Percentiles rank a stretch among this genome's conserved stretches.
Conservation (phyloP, 2,113 vertebrate species). For the Dinomys branickii region DNA sequence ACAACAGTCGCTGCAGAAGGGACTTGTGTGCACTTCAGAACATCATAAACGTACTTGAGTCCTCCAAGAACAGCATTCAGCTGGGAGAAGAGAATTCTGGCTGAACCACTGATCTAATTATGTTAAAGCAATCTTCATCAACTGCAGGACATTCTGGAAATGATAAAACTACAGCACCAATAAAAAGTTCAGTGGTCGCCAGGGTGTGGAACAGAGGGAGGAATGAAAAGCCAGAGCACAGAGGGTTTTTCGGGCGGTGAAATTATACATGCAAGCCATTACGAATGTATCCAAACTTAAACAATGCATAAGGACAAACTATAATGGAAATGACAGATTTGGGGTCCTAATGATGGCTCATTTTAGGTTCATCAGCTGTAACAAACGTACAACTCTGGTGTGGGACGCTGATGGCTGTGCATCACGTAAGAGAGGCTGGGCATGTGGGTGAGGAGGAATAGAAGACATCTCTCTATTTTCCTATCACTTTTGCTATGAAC, state of each 20-base stretch:
- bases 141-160: not conserved
- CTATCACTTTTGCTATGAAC: not conserved
- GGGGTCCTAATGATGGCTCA: not conserved
- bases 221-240: not conserved
- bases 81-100: not conserved
- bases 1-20: not conserved
- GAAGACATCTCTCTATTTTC: not conserved
- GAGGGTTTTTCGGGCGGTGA: not conserved
- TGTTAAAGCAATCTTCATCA: not conserved
- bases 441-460: accelerated
- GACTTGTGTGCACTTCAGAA: not conserved
- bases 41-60: not conserved
- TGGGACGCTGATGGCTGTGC: not conserved
- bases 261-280: not conserved
- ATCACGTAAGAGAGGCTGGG: not conserved
- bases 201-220: not conserved
- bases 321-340: not conserved
- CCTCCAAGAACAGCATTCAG: not conserved
- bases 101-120: not conserved
- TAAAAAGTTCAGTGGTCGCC: not conserved
- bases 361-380: not conserved
- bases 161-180: not conserved
- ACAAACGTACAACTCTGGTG: not conserved
- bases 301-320: not conserved
- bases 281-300: not conserved